Evolutionary conservation across 2,797 vertebrate genomes (phyloP).

Genomic region (Odontamblyopus rebecca): DNA sequence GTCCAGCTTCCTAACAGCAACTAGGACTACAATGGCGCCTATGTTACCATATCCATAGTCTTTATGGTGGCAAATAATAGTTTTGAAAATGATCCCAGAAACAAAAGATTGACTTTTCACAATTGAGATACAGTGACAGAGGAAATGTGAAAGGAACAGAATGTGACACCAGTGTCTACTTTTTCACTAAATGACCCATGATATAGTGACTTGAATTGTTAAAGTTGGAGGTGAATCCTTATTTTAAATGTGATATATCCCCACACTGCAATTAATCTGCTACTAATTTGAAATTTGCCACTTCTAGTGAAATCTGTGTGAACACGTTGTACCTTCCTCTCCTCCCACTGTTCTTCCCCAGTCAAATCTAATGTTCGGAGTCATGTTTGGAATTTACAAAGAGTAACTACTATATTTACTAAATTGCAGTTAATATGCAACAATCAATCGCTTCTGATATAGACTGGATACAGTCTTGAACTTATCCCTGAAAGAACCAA

Average conservation of each 20-base stretch:
- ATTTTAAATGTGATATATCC: neutral
- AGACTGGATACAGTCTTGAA: neutral
- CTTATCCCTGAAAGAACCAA: neutral
- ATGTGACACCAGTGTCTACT: constrained; percentile 58
- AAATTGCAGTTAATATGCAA: neutral
- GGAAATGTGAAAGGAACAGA: constrained; percentile 40
- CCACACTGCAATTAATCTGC: neutral
- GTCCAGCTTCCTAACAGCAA: constrained; percentile 51
- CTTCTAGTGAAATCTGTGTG: neutral
- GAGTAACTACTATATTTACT: neutral
- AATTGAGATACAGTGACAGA: constrained; percentile 48
- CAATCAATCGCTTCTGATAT: too few relatives aligned
- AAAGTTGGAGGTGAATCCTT: neutral
- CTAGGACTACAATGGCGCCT: constrained; percentile 47
- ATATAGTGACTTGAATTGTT: neutral
- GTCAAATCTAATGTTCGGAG: neutral
- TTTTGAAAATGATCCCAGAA: constrained; percentile 63
- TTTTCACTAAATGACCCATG: constrained; percentile 7
- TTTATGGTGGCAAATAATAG: constrained; percentile 64
- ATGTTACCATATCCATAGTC: constrained; percentile 58
- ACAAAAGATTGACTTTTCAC: constrained; percentile 63
- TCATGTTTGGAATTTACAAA: neutral
- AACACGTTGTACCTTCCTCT: neutral
- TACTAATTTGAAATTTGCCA: neutral
- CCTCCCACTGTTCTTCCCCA: neutral